phyloP scores from a whole-genome alignment of 2,888 invertebrate genomes.

The Cerastis rubricosa region DNA sequence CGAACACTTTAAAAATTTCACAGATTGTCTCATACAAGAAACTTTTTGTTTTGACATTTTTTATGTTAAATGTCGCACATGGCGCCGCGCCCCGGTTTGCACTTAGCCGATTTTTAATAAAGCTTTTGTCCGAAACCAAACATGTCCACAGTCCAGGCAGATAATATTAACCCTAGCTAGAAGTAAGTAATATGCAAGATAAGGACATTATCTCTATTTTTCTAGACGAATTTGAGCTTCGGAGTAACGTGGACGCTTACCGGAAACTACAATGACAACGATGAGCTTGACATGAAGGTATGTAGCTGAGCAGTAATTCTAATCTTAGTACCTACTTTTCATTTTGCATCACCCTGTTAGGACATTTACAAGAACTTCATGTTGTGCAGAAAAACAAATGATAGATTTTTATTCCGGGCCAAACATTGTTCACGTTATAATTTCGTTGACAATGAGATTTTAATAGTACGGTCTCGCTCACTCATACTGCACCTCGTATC shows the following conservation, averaged over 20 bases:
- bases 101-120: too few species aligned
- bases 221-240: not conserved
- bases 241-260: not conserved
- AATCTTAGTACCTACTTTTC: not conserved
- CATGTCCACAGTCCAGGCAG: too few species aligned
- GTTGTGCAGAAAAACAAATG: not conserved
- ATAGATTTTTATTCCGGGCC: not conserved
- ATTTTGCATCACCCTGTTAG: not conserved
- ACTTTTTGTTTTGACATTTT: too few species aligned
- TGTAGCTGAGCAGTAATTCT: not conserved
- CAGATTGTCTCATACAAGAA: too few species aligned
- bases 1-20: too few species aligned
- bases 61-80: too few species aligned
- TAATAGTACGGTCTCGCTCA: not conserved
- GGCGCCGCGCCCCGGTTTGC: too few species aligned
- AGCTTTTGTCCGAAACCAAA: too few species aligned
- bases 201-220: too few species aligned
- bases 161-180: not conserved
- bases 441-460: not conserved
- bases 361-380: not conserved
- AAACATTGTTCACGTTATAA: not conserved
- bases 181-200: too few species aligned
- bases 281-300: not conserved
- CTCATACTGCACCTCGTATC: not conserved
- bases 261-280: not conserved